A percentile compares a stretch with the other conserved stretches of the same genome.
Conservation (phyloP, 2,888 invertebrate genomes). For the Oconnorella tubifera region DNA sequence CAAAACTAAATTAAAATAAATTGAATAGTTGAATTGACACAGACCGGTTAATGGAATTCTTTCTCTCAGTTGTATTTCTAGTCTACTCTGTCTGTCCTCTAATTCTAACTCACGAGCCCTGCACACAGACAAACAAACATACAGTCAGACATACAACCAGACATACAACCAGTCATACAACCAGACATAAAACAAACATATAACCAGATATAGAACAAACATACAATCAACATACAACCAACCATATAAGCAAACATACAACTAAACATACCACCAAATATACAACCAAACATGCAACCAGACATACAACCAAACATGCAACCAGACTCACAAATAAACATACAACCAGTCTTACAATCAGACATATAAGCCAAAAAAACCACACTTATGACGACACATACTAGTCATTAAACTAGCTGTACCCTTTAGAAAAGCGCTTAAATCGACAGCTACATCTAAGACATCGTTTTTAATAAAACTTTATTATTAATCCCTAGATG, state of each 20-base stretch:
- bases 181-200: too few species aligned
- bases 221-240: not conserved
- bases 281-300: not conserved
- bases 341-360: too few species aligned
- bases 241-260: not conserved
- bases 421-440: too few species aligned
- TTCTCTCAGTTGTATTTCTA: slow-evolving; percentile 71
- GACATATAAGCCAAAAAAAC: too few species aligned
- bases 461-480: too few species aligned
- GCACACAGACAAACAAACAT: slow-evolving; percentile 22
- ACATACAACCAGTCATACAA: not conserved
- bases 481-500: too few species aligned
- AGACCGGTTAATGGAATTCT: not conserved
- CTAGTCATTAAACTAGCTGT: too few species aligned
- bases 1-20: too few species aligned
- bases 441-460: too few species aligned
- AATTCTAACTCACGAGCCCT: slow-evolving; percentile 74
- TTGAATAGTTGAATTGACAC: not conserved
- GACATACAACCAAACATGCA: not conserved
- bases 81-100: slow-evolving; percentile 74
- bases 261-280: not conserved
- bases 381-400: too few species aligned
- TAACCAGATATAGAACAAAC: too few species aligned
- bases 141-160: not conserved
- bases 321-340: not conserved